These are phyloP conservation scores for Pseudomyrmex concolor DNA, from an alignment of 1,140 invertebrate genomes.

Conservation along the genomic window DNA sequence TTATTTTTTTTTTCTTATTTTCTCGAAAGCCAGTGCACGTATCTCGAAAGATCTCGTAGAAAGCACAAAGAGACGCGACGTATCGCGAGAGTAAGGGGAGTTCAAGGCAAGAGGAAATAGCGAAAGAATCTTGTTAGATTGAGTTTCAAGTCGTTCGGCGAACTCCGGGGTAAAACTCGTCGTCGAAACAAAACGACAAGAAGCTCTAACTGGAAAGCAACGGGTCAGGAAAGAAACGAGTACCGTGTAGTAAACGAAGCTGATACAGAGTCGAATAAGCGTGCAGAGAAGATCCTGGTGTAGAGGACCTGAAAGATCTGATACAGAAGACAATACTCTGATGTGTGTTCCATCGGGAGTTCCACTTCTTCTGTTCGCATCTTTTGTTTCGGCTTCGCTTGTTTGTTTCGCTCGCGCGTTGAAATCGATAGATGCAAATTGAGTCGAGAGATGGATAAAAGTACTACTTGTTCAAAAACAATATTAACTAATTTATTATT, in stretches of 20 bases:
- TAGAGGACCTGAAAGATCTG: too few species aligned
- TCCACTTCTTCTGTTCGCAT: constrained; percentile 51
- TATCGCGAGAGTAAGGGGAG: not conserved
- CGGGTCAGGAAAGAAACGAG: constrained; percentile 65
- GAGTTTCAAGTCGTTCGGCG: constrained; percentile 80
- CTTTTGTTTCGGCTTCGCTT: constrained; percentile 17
- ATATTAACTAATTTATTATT: too few species aligned
- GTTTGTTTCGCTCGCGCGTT: constrained; percentile 9
- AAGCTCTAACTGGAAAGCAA: constrained; percentile 60
- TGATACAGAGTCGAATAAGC: constrained; percentile 13
- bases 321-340: constrained; percentile 68
- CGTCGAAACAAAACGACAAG: constrained; percentile 49
- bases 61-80: constrained; percentile 34
- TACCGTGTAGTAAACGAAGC: constrained; percentile 10
- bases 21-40: constrained; percentile 17
- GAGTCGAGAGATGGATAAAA: not conserved
- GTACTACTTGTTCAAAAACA: too few species aligned
- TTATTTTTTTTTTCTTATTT: too few species aligned
- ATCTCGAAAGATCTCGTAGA: not conserved
- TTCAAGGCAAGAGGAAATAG: constrained; percentile 20
- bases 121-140: constrained; percentile 70
- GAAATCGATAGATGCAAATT: constrained; percentile 34
- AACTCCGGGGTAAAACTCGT: constrained; percentile 57
- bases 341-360: constrained; percentile 68
- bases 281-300: constrained; percentile 11